Evolutionary conservation across 2,797 vertebrate species (phyloP).

Genomic region (Pterois miles): DNA sequence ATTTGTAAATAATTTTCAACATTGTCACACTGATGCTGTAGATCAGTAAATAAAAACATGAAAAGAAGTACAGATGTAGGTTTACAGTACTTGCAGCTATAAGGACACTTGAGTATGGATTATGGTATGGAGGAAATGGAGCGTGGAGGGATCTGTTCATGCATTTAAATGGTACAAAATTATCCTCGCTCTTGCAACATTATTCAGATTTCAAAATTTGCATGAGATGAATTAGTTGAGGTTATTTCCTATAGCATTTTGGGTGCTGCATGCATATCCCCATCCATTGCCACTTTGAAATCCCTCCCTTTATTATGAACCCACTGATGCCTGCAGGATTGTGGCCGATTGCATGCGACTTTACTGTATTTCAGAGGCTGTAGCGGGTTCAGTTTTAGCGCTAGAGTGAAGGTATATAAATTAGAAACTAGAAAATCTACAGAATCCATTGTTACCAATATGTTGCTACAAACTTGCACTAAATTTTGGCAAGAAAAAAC

Average conservation of each 20-base stretch:
- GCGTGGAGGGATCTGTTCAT: slow-evolving; percentile 29
- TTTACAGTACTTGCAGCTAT: background rate
- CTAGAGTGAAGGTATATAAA: background rate
- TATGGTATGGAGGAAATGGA: slow-evolving; percentile 28
- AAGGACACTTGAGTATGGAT: slow-evolving; percentile 14
- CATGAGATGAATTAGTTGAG: slow-evolving; percentile 49
- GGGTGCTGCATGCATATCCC: background rate
- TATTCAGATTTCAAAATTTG: slow-evolving; percentile 52
- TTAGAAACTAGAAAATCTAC: background rate
- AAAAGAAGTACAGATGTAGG: background rate
- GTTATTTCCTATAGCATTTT: slow-evolving; percentile 23
- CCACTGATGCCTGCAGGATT: background rate
- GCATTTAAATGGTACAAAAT: slow-evolving; percentile 54
- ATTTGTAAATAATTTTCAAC: background rate
- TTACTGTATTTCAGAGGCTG: background rate
- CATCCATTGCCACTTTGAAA: background rate
- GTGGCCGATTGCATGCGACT: background rate
- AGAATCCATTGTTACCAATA: background rate
- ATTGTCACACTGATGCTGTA: background rate
- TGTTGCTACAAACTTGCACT: background rate
- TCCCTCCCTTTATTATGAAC: background rate
- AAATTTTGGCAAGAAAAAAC: background rate
- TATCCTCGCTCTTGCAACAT: slow-evolving; percentile 29
- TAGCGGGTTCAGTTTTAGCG: background rate
- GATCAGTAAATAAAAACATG: slow-evolving; percentile 14